phyloP scores from a whole-genome alignment of 2,113 vertebrate species.

The Ploceus nigricollis region DNA sequence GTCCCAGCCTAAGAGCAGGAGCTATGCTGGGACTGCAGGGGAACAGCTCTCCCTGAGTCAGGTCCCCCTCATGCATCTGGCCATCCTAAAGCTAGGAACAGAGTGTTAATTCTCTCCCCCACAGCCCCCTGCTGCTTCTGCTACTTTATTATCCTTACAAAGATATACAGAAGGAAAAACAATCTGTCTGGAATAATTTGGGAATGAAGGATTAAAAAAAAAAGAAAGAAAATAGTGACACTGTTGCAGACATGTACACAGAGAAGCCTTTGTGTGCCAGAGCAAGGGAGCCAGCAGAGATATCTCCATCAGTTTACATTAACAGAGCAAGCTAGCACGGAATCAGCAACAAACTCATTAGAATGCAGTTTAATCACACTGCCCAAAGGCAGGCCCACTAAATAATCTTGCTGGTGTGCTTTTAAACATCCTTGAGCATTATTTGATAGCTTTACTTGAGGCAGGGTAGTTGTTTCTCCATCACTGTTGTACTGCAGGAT shows the following conservation, averaged over 20 bases:
- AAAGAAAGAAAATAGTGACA: neutral
- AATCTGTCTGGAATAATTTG: neutral
- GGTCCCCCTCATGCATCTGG: rapidly evolving
- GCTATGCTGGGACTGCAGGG: rapidly evolving
- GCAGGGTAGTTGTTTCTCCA: neutral
- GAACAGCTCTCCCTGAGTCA: too few relatives aligned
- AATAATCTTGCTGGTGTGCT: neutral
- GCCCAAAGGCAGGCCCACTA: neutral
- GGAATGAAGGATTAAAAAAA: neutral
- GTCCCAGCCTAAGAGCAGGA: neutral
- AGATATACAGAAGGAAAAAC: neutral
- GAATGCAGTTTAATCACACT: neutral
- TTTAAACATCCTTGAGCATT: neutral
- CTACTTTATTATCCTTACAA: neutral
- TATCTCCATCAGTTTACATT: conserved; percentile 16
- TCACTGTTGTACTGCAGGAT: neutral
- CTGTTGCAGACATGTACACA: neutral
- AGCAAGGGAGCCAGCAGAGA: conserved; percentile 46
- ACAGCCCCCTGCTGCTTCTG: neutral
- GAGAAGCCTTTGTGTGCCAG: conserved; percentile 19
- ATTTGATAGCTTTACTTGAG: neutral
- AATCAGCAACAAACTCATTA: conserved; percentile 12
- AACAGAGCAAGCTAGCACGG: neutral
- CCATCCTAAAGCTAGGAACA: neutral
- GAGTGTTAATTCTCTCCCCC: neutral